phyloP scores from a whole-genome alignment of 2,888 invertebrate species.

The Cataglyphis altisquamis region DNA sequence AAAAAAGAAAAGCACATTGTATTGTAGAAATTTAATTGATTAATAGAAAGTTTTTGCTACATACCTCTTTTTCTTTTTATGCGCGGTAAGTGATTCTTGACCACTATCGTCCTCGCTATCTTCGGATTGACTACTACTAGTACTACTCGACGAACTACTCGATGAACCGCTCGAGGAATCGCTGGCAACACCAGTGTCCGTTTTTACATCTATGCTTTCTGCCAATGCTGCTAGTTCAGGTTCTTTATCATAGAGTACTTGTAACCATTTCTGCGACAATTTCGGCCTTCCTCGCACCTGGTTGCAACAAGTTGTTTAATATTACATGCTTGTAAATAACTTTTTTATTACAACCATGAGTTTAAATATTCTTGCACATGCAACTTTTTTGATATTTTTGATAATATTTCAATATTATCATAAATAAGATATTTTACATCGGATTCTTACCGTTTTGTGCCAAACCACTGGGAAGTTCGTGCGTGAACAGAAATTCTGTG shows the following conservation, averaged over 20 bases:
- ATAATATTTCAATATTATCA: background rate
- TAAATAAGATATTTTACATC: background rate
- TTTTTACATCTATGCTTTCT: conserved; percentile 93
- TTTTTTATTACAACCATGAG: background rate
- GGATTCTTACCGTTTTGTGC: conserved; percentile 94
- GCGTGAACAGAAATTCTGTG: conserved; percentile 98
- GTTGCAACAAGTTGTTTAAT: background rate
- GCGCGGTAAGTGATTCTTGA: conserved; percentile 95
- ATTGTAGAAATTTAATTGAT: background rate
- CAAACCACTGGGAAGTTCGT: conserved; percentile 99
- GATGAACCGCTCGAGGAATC: conserved; percentile 96
- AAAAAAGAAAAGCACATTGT: conserved; percentile 29
- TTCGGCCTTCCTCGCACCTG: conserved; percentile 96
- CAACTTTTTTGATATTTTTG: background rate
- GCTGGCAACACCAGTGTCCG: conserved; percentile 96
- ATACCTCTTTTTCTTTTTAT: conserved; percentile 92
- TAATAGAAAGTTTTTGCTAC: background rate
- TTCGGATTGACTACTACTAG: conserved; percentile 89
- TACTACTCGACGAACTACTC: conserved; percentile 91
- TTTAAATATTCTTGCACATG: background rate
- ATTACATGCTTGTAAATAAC: background rate
- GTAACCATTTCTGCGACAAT: conserved; percentile 97
- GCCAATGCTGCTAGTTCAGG: conserved; percentile 93
- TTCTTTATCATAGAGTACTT: conserved; percentile 90
- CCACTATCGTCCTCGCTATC: conserved; percentile 93